Evolutionary conservation across 2,113 vertebrate genomes (phyloP).

Genomic region (Phrynocephalus versicolor): DNA sequence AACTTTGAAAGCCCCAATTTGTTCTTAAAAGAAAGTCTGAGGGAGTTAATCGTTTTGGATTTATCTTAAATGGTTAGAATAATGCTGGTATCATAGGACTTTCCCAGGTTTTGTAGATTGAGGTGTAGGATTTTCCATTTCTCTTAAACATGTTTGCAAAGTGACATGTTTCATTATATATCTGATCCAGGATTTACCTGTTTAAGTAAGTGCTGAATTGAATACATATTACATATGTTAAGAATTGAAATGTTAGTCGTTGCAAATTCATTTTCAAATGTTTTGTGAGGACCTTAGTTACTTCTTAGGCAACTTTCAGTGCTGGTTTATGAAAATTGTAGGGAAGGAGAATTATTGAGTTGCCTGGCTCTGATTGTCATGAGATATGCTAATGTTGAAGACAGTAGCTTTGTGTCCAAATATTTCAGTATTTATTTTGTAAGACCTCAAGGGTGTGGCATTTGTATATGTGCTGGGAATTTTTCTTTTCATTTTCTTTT

Average conservation of each 20-base stretch:
- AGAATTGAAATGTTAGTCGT: conserved; percentile 5
- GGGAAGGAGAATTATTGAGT: background rate
- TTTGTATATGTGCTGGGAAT: background rate
- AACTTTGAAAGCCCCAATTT: conserved; percentile 18
- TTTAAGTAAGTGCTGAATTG: conserved; percentile 21
- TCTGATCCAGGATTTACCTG: conserved; percentile 38
- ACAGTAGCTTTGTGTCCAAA: background rate
- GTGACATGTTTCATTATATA: conserved; percentile 6
- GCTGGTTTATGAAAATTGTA: background rate
- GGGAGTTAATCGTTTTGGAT: conserved; percentile 26
- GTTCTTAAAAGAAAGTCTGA: background rate
- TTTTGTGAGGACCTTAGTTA: background rate
- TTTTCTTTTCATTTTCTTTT: background rate
- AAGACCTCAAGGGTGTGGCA: background rate
- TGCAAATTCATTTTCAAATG: conserved; percentile 1
- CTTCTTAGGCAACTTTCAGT: background rate
- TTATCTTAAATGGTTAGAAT: conserved; percentile 29
- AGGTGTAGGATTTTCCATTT: conserved; percentile 21
- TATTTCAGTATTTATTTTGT: background rate
- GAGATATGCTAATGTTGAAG: background rate
- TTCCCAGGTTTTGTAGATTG: conserved; percentile 27
- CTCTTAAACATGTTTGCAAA: conserved; percentile 49
- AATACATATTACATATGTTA: background rate
- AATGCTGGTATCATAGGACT: conserved; percentile 16
- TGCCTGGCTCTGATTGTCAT: background rate